A percentile compares a stretch with the other conserved stretches of the same genome.
phyloP scores from a whole-genome alignment of 2,888 invertebrate species.

The Mesorhabditis spiculigera region DNA sequence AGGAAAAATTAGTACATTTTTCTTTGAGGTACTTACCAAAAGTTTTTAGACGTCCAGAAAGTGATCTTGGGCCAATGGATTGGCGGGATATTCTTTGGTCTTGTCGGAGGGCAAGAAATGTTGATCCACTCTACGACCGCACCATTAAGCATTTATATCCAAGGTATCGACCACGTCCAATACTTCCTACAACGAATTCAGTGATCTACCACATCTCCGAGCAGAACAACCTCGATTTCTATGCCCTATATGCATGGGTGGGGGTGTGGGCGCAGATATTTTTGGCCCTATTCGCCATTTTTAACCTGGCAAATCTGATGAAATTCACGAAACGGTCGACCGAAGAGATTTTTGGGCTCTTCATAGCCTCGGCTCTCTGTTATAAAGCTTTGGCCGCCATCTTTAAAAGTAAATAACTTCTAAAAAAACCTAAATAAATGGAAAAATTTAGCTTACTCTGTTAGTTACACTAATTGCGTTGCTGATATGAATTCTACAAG shows the following conservation, averaged over 20 bases:
- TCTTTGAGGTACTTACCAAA: background rate
- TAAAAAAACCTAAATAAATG: background rate
- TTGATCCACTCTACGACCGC: constrained; percentile 49
- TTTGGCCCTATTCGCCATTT: constrained; percentile 36
- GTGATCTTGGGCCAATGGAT: constrained; percentile 50
- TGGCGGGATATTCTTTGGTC: constrained; percentile 45
- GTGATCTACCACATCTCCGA: constrained; percentile 42
- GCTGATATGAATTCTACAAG: background rate
- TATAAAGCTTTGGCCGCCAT: constrained; percentile 29
- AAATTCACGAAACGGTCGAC: constrained; percentile 44
- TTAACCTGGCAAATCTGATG: constrained; percentile 41
- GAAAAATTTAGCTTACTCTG: background rate
- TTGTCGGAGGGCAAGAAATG: constrained; percentile 49
- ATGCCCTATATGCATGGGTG: constrained; percentile 39
- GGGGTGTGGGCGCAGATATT: constrained; percentile 45
- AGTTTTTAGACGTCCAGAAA: constrained; percentile 44
- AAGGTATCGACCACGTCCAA: constrained; percentile 23
- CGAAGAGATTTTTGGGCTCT: constrained; percentile 35
- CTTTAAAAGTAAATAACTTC: constrained; percentile 16
- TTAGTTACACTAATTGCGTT: constrained; percentile 5
- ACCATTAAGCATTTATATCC: constrained; percentile 49
- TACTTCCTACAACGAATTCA: constrained; percentile 11
- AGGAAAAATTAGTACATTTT: constrained; percentile 63
- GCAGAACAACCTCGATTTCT: constrained; percentile 37
- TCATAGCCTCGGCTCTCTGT: constrained; percentile 26